These are phyloP conservation scores for Oreocharis arfaki DNA, from an alignment of 2,113 vertebrate species.

Conservation along the genomic window DNA sequence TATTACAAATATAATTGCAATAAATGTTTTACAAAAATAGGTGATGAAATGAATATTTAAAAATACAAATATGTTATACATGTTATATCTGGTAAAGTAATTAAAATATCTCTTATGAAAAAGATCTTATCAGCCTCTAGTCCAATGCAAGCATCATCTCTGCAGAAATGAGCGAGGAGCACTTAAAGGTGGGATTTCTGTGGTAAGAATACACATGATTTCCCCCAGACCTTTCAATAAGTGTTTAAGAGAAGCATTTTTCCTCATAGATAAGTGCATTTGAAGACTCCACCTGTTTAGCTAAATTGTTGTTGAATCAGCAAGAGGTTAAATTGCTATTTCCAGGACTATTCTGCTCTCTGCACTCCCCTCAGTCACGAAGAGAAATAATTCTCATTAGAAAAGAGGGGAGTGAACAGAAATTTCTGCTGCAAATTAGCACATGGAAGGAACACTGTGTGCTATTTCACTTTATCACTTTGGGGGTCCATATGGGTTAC, in stretches of 20 bases:
- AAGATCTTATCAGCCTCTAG: not conserved
- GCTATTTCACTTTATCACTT: not conserved
- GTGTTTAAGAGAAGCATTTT: not conserved
- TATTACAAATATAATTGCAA: not conserved
- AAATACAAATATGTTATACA: not conserved
- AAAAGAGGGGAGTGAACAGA: not conserved
- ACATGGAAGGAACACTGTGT: not conserved
- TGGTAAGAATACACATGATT: not conserved
- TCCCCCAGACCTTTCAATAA: not conserved
- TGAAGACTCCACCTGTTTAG: not conserved
- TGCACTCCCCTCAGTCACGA: not conserved
- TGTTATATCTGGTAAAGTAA: not conserved
- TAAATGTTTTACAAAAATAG: not conserved
- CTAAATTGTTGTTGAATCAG: not conserved
- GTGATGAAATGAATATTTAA: not conserved
- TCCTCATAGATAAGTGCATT: not conserved
- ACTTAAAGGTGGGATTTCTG: not conserved
- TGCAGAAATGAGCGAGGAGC: not conserved
- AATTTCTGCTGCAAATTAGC: not conserved
- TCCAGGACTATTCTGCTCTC: not conserved
- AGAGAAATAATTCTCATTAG: not conserved
- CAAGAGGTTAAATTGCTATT: not conserved
- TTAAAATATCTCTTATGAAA: not conserved
- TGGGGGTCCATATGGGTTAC: not conserved
- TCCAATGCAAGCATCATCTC: not conserved